phyloP scores from a whole-genome alignment of 2,797 vertebrate species.

The Anguilla megastoma region DNA sequence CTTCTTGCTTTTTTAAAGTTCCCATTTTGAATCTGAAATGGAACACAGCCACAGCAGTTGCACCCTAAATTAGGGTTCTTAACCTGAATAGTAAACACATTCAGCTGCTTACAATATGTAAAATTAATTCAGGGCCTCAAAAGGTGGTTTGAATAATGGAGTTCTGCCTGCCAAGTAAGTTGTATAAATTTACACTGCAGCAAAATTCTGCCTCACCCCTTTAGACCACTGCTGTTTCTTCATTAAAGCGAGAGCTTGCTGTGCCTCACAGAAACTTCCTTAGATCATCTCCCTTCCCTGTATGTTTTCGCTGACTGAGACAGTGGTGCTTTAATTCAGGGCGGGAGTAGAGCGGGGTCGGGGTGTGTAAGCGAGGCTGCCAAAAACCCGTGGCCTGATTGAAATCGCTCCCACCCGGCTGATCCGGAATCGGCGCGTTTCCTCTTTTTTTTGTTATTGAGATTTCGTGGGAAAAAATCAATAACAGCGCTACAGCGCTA shows the following conservation, averaged over 20 bases:
- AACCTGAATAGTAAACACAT: not conserved
- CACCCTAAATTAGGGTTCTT: not conserved
- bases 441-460: not conserved
- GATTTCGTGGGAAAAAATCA: slow-evolving; percentile 18
- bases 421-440: not conserved
- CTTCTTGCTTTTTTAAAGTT: too few relatives aligned
- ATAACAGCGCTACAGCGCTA: not conserved
- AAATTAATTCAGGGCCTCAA: not conserved
- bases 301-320: not conserved
- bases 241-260: not conserved
- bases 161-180: slow-evolving; percentile 1
- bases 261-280: not conserved
- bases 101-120: not conserved
- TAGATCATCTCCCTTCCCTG: not conserved
- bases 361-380: not conserved
- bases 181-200: not conserved
- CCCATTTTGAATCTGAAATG: not conserved
- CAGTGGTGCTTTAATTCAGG: not conserved
- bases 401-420: not conserved
- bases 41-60: not conserved
- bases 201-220: not conserved
- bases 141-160: slow-evolving; percentile 6
- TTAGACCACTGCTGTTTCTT: not conserved
- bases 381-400: not conserved
- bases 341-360: not conserved